Conservation (phyloP, 2,797 vertebrate species). For the Aulostomus chinensis region DNA sequence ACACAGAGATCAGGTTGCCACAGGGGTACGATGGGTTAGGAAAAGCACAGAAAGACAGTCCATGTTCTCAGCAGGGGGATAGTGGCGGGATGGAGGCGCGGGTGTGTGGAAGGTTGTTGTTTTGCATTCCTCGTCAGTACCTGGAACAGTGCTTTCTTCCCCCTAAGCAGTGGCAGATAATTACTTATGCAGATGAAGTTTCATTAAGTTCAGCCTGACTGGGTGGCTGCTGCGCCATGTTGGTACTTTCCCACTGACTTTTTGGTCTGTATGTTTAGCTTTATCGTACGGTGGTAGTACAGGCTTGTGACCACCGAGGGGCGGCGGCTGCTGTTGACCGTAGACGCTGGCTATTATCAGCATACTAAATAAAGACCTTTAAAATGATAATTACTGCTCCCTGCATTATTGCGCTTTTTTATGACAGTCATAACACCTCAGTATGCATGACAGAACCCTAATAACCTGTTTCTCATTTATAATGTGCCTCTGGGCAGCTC, state of each 20-base stretch:
- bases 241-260: conserved; percentile 36
- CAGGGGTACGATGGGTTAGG: conserved; percentile 44
- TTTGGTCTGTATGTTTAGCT: conserved; percentile 2
- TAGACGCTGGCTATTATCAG: conserved; percentile 22
- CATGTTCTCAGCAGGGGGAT: conserved; percentile 7
- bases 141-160: conserved; percentile 36
- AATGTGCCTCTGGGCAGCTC: conserved; percentile 77
- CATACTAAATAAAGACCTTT: conserved; percentile 25
- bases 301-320: too few species aligned
- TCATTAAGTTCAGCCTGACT: conserved; percentile 51
- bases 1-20: conserved; percentile 55
- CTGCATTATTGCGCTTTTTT: conserved; percentile 63
- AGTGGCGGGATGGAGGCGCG: conserved; percentile 3
- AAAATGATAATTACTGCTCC: conserved; percentile 60
- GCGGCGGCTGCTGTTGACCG: conserved; percentile 5
- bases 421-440: conserved; percentile 74
- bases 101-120: conserved; percentile 33
- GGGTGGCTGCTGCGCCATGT: conserved; percentile 12
- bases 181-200: conserved; percentile 66
- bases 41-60: conserved; percentile 19
- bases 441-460: conserved; percentile 81
- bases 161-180: conserved; percentile 48
- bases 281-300: too few species aligned
- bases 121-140: conserved; percentile 56
- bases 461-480: conserved; percentile 80